A percentile compares a stretch with the other conserved stretches of the same genome.
Evolutionary conservation across 2,797 vertebrate species (phyloP).

Genomic region (Sarcophilus harrisii): DNA sequence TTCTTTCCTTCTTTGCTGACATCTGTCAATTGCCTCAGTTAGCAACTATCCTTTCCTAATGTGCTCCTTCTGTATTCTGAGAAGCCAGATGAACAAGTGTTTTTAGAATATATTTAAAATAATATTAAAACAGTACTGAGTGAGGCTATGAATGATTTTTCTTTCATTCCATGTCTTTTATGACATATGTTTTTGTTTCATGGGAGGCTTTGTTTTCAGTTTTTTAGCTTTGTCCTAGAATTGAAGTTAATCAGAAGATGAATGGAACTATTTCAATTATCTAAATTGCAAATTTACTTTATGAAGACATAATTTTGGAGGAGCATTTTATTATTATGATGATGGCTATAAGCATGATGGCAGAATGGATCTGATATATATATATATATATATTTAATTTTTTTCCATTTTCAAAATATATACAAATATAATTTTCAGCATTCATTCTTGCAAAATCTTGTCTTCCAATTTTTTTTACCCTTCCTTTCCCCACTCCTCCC

Average conservation of each 20-base stretch:
- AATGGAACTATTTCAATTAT: background rate
- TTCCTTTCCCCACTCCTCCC: too few species aligned
- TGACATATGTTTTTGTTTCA: background rate
- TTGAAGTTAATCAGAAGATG: background rate
- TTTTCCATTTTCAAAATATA: too few species aligned
- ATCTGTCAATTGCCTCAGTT: background rate
- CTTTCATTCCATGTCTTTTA: background rate
- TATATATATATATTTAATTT: too few species aligned
- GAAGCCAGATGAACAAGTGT: background rate
- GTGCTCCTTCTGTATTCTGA: background rate
- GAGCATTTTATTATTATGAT: background rate
- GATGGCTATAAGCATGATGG: background rate
- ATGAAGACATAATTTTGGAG: background rate
- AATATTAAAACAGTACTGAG: background rate
- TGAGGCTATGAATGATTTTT: background rate
- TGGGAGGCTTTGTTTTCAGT: background rate
- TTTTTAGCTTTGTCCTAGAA: background rate
- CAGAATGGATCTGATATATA: background rate
- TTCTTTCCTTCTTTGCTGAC: background rate
- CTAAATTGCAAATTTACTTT: background rate
- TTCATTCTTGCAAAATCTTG: too few species aligned
- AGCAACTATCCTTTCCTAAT: background rate
- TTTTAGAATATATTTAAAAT: background rate
- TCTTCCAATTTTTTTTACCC: too few species aligned
- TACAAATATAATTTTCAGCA: too few species aligned